Evolutionary conservation across 1,140 invertebrate species (phyloP).

Genomic region (Platorchestia sp.): DNA sequence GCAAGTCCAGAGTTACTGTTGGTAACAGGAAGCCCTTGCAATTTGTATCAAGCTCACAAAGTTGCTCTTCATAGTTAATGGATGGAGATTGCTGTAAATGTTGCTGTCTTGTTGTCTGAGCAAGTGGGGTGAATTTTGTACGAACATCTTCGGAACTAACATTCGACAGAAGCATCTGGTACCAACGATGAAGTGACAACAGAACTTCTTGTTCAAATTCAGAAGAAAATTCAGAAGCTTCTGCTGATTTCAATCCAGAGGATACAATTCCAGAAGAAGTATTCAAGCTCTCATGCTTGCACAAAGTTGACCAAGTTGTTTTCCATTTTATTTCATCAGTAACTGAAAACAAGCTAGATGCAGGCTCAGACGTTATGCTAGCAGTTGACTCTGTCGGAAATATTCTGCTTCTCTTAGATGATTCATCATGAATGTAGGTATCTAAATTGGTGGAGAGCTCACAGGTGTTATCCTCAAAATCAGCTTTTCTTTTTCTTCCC

Average conservation of each 20-base stretch:
- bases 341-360: background rate
- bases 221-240: background rate
- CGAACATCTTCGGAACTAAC: background rate
- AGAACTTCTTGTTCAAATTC: background rate
- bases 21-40: slow-evolving; percentile 36
- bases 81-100: background rate
- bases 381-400: background rate
- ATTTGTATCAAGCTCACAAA: background rate
- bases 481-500: background rate
- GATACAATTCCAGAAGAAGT: background rate
- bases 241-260: background rate
- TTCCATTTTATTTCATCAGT: background rate
- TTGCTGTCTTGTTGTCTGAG: background rate
- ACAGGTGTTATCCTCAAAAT: background rate
- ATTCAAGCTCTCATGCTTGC: background rate
- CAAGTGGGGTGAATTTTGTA: background rate
- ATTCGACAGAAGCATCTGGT: background rate
- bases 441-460: background rate
- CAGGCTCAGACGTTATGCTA: background rate
- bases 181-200: slow-evolving; percentile 22
- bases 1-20: slow-evolving; percentile 12
- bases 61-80: background rate
- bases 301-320: background rate
- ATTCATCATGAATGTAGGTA: background rate
- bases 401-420: background rate